Base-by-base conservation (phyloP, 2,797 vertebrate species). In the Thunnus albacares region DNA sequence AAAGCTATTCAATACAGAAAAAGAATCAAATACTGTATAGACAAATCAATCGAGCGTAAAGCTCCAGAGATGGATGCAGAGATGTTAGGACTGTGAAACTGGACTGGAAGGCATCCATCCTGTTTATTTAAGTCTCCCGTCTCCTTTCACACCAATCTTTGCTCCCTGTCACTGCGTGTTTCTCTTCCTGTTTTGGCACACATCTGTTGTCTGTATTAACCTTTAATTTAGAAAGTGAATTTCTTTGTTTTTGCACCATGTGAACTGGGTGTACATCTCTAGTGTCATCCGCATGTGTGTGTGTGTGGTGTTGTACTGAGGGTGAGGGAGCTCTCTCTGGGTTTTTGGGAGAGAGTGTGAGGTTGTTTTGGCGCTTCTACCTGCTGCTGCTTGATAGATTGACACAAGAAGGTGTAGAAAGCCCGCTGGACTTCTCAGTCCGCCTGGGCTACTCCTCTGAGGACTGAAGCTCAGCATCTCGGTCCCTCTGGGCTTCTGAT, bases 41-140 rank as follows among this genome's bases (percentile, higher is more conserved):
- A 96, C 94, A 93, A 96, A 95, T 68, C 90, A 94, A 87, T 82
- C 90, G 93, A 94, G 93, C 82, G 84, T 93, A 85, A 91, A 91
- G 90, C 86, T 86, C 93, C 83, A 93, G 91, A 92, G 87, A 72
- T 84, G 88, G 94, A 95, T 94, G 96, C 94, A 93, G 95, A 93
- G 71, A 87, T 77, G 82, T 67, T 93, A 93, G 94, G 95, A 90
- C 94, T 92, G 95, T 95, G 95, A 96, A 89, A 93, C 92, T 89
- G 85, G 84, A 92, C 92, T 91, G 94, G 92, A 95, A 95, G 94
- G 89, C 92, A 62, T 88, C 83, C 84, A 71, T 92, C 74, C 62
- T 66, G 78, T 92, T 80, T 80, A 53, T 89, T 68, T 79, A 62
- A 67, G 83, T 89, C 69, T 85, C 61, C 59, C 28, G 64, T 85